A percentile compares a stretch with the other conserved stretches of the same genome.
Evolutionary conservation across 2,113 vertebrate species (phyloP).

Genomic region (Amblyopsis rosae): DNA sequence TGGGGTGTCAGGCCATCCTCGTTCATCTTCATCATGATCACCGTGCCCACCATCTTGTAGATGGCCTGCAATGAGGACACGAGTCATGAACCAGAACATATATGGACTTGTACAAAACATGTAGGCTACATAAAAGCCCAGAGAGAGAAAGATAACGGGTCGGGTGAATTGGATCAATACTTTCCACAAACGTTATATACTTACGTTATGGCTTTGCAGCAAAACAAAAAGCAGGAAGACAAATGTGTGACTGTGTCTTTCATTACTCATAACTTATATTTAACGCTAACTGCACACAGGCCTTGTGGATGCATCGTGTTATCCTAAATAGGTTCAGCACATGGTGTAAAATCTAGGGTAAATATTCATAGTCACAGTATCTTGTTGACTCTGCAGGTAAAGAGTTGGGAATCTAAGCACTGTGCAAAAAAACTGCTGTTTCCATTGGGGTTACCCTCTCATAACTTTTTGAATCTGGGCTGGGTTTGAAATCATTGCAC

Average conservation of each 20-base stretch:
- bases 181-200: too few relatives aligned
- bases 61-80: constrained; percentile 82
- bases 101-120: not conserved
- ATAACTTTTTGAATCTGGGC: too few relatives aligned
- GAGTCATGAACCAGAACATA: not conserved
- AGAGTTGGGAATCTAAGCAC: too few relatives aligned
- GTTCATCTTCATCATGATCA: constrained; percentile 99
- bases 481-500: too few relatives aligned
- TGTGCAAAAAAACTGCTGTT: too few relatives aligned
- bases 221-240: too few relatives aligned
- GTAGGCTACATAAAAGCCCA: not conserved
- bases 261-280: too few relatives aligned
- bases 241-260: too few relatives aligned
- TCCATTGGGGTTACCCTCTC: too few relatives aligned
- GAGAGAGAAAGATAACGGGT: not conserved
- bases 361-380: not conserved
- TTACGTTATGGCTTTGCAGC: too few relatives aligned
- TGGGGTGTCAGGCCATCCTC: constrained; percentile 96
- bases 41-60: constrained; percentile 99
- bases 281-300: too few relatives aligned
- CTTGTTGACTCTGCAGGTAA: constrained; percentile 1
- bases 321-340: not conserved
- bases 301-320: constrained; percentile 1
- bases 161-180: too few relatives aligned
- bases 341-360: not conserved